A percentile compares a stretch with the other conserved stretches of the same genome.
phyloP scores from a whole-genome alignment of 2,797 vertebrate species.

The Petrocephalus sullivani region DNA sequence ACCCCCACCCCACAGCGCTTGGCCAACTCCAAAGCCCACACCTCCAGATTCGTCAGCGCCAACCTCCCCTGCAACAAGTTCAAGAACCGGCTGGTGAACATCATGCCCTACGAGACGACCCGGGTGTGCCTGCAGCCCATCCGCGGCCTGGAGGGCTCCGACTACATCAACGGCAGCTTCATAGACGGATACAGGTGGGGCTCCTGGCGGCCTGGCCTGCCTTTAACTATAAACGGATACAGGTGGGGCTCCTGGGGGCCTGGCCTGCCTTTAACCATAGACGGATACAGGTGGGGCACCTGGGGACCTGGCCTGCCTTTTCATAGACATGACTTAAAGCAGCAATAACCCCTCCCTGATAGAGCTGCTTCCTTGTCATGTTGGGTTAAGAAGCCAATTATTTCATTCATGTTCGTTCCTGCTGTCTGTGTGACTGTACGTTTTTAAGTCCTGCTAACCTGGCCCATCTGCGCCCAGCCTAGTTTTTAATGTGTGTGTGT shows the following conservation, averaged over 20 bases:
- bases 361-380: not conserved
- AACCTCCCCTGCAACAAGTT: conserved; percentile 99
- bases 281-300: conserved; percentile 79
- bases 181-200: conserved; percentile 88
- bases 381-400: not conserved
- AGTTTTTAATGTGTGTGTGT: conserved; percentile 33
- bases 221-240: conserved; percentile 70
- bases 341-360: not conserved
- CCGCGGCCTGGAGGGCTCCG: conserved; percentile 90
- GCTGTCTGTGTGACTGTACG: not conserved
- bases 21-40: conserved; percentile 95
- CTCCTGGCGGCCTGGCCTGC: not conserved
- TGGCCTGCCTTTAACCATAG: conserved; percentile 31
- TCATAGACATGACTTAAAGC: not conserved
- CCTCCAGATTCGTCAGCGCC: conserved; percentile 92
- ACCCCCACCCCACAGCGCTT: conserved; percentile 67
- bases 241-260: conserved; percentile 55
- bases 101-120: conserved; percentile 96
- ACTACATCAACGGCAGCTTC: conserved; percentile 95
- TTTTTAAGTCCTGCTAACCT: conserved; percentile 19
- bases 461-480: conserved; percentile 41
- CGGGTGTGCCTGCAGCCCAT: conserved; percentile 96
- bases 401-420: not conserved
- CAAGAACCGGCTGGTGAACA: conserved; percentile 97
- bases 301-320: not conserved